phyloP scores from a whole-genome alignment of 2,113 vertebrate genomes.

The Sula dactylatra region DNA sequence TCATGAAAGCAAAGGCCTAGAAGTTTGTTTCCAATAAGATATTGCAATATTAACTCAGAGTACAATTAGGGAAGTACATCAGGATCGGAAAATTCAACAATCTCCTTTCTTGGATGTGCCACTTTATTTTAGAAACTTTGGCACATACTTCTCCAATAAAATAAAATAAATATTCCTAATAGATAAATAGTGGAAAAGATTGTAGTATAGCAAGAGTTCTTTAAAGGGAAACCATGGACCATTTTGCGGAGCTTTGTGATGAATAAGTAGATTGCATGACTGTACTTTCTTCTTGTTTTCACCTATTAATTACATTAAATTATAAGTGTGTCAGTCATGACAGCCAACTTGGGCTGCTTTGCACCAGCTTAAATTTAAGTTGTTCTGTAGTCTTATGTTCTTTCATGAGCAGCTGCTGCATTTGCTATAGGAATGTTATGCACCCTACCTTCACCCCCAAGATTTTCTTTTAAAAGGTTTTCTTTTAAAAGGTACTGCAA shows the following conservation, averaged over 20 bases:
- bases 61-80: background rate
- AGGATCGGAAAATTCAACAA: background rate
- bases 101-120: background rate
- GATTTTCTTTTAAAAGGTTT: background rate
- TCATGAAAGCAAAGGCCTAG: background rate
- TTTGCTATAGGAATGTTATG: background rate
- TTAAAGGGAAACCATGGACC: background rate
- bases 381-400: background rate
- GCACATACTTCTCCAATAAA: background rate
- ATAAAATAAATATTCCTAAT: background rate
- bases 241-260: background rate
- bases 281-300: background rate
- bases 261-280: background rate
- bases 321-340: background rate
- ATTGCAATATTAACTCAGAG: background rate
- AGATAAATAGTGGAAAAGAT: background rate
- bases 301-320: background rate
- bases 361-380: background rate
- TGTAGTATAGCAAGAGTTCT: background rate
- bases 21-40: background rate
- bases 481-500: background rate
- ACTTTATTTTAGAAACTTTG: background rate
- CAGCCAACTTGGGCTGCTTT: background rate
- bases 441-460: background rate
- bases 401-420: background rate